Evolutionary conservation across 2,888 invertebrate genomes (phyloP).

Genomic region (Dicyrtomina minuta): DNA sequence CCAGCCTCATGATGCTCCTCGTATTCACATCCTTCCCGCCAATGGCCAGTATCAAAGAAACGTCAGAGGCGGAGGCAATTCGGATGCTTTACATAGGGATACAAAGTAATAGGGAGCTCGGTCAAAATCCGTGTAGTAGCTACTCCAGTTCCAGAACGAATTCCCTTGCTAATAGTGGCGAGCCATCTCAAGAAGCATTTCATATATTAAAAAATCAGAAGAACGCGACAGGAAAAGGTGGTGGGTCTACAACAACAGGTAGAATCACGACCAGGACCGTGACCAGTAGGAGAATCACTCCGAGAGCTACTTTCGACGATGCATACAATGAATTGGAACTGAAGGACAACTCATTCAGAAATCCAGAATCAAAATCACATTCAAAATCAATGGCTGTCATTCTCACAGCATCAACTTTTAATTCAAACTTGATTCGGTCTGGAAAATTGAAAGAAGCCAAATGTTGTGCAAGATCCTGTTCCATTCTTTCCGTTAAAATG

Average conservation of each 20-base stretch:
- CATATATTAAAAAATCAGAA: background rate
- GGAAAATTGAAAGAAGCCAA: background rate
- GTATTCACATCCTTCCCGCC: constrained; percentile 10
- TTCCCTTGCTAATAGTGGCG: background rate
- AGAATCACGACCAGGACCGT: background rate
- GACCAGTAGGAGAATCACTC: background rate
- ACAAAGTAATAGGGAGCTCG: no score
- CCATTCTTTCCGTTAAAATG: background rate
- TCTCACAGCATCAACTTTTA: background rate
- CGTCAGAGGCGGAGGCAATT: background rate
- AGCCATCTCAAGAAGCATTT: background rate
- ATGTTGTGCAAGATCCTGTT: background rate
- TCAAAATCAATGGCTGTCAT: background rate
- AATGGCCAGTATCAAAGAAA: background rate
- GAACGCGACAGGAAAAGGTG: background rate
- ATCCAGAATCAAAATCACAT: no score
- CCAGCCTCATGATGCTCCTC: constrained; percentile 3
- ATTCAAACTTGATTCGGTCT: no score
- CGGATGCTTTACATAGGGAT: no score
- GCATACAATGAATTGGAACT: no score
- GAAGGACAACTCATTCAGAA: no score
- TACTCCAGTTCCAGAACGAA: no score
- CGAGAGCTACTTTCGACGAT: background rate
- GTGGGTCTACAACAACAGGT: no score
- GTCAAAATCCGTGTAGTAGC: no score